Base-by-base conservation (phyloP, 1,140 invertebrate species). In the Prorops nasuta region DNA sequence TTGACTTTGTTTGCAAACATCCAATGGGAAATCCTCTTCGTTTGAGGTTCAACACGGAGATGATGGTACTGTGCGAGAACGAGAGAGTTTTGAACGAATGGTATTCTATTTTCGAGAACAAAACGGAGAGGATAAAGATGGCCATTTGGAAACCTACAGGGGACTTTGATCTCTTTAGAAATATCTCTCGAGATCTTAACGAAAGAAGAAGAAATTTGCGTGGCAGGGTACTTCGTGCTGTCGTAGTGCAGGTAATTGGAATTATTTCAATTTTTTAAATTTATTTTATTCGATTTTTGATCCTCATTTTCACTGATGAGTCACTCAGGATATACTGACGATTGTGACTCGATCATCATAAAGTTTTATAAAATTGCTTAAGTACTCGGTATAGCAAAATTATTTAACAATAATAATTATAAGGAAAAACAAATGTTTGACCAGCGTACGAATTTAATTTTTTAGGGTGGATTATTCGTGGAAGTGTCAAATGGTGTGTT, bases 31-130 rank as follows among this genome's bases (percentile, higher is more conserved):
- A 65, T 28, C 17, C 46, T 21, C 58, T 65, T 24, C 38, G 54
- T 32, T 18, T 67, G 0, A 31, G 20, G 8, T 59, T 64, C 38
- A 38, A 53, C 22, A 64, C 64, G 10, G 54, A 59, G 18, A 61
- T 66, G 58, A 10, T 67, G 15, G 46, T 64, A 0, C 15, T 58
- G 2, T 65, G 64, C 18, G 58, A 58, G n/a, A n/a, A 48, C 15
- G 17, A 42, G 8, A 40, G 42, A 4, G 12, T 47, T 2, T 6
- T 66, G 3, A 39, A 39, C 0, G 64, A 66, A 14, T 66, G 64
- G 64, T 66, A 61, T 31, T 35, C 51, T 4, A 8, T 36, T 22
- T 2, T 14, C 2, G 43, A 44, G 10, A 41, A 43, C n/a, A n/a
- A 24, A 17, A 42, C 39, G 8, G 36, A 46, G 35, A 43, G 12